Evolutionary conservation across 2,888 invertebrate species (phyloP), one percentile per base, ranked within the genome.

Genomic region (Tanytarsus gracilentus): DNA sequence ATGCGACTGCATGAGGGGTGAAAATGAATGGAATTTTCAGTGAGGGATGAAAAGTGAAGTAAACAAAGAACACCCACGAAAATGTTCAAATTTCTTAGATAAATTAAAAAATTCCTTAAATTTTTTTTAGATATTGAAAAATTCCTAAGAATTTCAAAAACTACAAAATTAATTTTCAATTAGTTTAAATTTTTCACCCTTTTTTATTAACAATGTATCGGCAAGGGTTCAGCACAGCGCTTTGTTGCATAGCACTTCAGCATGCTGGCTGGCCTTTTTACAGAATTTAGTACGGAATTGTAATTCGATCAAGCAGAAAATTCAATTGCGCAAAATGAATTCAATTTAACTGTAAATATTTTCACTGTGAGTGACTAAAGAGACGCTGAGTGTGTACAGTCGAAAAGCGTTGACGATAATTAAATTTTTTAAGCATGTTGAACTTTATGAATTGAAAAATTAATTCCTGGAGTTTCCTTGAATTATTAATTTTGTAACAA

Each of bases 311-410:
- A 49, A n/a, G 49, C 49, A 49, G 49, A 49, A 49, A 49, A 49
- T 49, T 49, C 49, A 49, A 49, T 49, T 49, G 49, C 49, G 26
- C 49, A 49, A 49, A 49, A 49, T 49, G 49, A 49, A 49, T 49
- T 49, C 25, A 23, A 53, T 53, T 53, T 53, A 53, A 53, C 53
- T 53, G 53, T 53, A 53, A 53, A 53, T 53, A 53, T 53, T 53
- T 53, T 53, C 36, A 53, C 53, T 53, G n/a, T n/a, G n/a, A n/a
- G n/a, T n/a, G n/a, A n/a, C n/a, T n/a, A n/a, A n/a, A n/a, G n/a
- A n/a, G n/a, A n/a, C n/a, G n/a, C n/a, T n/a, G n/a, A n/a, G n/a
- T n/a, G n/a, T n/a, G n/a, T n/a, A n/a, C n/a, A n/a, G n/a, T n/a
- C n/a, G n/a, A n/a, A n/a, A n/a, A n/a, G n/a, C n/a, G n/a, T n/a